Conservation (phyloP, 2,888 invertebrate genomes). For the Embidobia sp. region DNA sequence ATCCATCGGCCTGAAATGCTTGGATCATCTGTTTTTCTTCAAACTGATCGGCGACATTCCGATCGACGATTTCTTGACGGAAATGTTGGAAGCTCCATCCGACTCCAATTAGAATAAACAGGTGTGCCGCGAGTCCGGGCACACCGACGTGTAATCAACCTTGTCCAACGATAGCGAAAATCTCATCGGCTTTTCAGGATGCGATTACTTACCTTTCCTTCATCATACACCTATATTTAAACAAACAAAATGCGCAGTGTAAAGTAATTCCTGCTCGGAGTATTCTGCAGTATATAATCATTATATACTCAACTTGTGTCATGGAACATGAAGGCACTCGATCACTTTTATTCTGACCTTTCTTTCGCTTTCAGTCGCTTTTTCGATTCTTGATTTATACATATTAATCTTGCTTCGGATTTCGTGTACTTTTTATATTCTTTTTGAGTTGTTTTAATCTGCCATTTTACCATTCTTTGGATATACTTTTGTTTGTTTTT, state of each 20-base stretch:
- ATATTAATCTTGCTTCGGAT: no score
- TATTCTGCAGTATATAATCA: constrained; percentile 27
- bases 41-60: constrained; percentile 93
- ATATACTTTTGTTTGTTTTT: no score
- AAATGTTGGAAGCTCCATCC: constrained; percentile 88
- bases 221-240: constrained; percentile 46
- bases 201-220: constrained; percentile 58
- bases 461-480: no score
- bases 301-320: constrained; percentile 15
- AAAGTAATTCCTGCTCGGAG: constrained; percentile 27
- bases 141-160: constrained; percentile 74
- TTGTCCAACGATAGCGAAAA: constrained; percentile 55
- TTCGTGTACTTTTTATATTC: no score
- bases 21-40: constrained; percentile 97
- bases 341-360: no score
- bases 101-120: constrained; percentile 72
- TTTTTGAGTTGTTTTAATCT: no score
- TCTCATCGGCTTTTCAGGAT: constrained; percentile 60
- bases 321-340: constrained; percentile 27
- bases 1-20: constrained; percentile 96
- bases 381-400: no score
- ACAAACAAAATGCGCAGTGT: constrained; percentile 34
- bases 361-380: no score
- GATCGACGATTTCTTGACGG: constrained; percentile 91
- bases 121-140: constrained; percentile 77